Conservation (phyloP, 2,113 vertebrate species). For the Zapornia atra region DNA sequence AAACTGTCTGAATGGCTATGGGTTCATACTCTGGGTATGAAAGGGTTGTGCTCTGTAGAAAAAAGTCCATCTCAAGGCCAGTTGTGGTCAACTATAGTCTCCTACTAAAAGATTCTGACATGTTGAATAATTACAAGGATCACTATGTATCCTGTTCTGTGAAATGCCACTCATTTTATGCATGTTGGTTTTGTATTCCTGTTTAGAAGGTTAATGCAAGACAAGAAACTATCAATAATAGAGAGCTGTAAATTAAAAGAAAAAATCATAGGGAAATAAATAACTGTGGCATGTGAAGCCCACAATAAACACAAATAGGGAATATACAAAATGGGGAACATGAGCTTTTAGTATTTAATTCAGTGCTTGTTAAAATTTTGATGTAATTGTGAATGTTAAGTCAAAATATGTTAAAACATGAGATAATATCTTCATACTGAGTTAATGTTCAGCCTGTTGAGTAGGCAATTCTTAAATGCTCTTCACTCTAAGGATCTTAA, state of each 20-base stretch:
- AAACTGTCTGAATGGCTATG: background rate
- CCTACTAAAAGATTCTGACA: background rate
- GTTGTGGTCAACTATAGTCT: background rate
- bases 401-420: background rate
- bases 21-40: background rate
- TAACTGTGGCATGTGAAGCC: background rate
- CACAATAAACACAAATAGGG: background rate
- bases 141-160: background rate
- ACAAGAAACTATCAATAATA: background rate
- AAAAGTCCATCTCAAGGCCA: background rate
- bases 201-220: background rate
- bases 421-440: background rate
- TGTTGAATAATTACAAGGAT: background rate
- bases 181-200: background rate
- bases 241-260: background rate
- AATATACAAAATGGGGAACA: background rate
- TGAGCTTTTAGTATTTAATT: background rate
- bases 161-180: background rate
- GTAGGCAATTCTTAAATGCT: background rate
- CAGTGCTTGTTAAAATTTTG: background rate
- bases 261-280: background rate
- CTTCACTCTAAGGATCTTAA: background rate
- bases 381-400: background rate
- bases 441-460: background rate
- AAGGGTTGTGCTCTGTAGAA: background rate